Base-by-base conservation (phyloP, 2,797 vertebrate genomes). In the Pseudochromis fuscus region DNA sequence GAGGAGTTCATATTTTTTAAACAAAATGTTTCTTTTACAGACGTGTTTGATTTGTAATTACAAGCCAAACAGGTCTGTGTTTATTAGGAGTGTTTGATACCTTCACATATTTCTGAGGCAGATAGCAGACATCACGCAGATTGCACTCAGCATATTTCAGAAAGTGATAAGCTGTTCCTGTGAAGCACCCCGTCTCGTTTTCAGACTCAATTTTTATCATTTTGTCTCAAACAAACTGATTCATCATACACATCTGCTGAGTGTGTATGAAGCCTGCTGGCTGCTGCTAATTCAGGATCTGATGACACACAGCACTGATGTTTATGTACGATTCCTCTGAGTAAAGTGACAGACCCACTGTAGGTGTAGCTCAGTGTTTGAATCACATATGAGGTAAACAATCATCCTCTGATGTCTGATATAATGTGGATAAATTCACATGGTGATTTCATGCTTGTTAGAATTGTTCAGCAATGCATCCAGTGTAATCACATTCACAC, bases 261-360 rank as follows among this genome's bases (percentile, higher is more conserved):
- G 46, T 48, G 45, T 69, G 48, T 75, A 53, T 21, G 37, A 74
- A 70, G 64, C 45, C 67, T 61, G 56, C 67, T 62, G 70, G 67
- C 72, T 68, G 65, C 73, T 61, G 69, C 77, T 87, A 69, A 75
- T 72, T 87, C 55, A 56, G 77, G 62, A 70, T 58, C 45, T 44
- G 49, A 77, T 74, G 72, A 81, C 73, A 75, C 67, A 64, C 25
- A 61, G 60, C 5, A 2, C 50, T 52, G 55, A 75, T 86, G 74
- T 79, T 74, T 83, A 80, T 79, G 53, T 58, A 77, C 72, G 60
- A 81, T 48, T 73, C 49, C 45, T 73, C 30, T 52, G 66, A 68
- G 42, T 77, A 66, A 75, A 75, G 28, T n/a, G 72, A 84, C 65
- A 4, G 2, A 61, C 61, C 40, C 40, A 45, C 38, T 49, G 31